These are phyloP conservation scores for Tachystola acroxantha DNA, from an alignment of 2,888 invertebrate genomes.

Conservation along the genomic window DNA sequence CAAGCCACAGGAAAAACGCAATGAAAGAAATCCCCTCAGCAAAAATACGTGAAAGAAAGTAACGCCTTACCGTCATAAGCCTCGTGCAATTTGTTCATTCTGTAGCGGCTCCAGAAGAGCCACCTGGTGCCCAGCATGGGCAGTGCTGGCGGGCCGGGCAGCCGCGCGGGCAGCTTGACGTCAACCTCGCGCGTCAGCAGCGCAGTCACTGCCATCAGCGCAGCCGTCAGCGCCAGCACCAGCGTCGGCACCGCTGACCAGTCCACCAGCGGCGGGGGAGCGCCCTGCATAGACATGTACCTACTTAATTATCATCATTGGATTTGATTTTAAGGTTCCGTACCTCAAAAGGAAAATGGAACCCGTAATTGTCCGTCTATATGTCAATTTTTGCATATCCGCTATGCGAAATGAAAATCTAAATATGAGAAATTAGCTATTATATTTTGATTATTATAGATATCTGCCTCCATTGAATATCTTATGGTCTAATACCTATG, in stretches of 20 bases:
- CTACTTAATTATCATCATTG: neutral
- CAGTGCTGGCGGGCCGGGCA: conserved; percentile 86
- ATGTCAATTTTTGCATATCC: too few species aligned
- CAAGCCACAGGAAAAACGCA: too few species aligned
- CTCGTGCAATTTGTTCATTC: conserved; percentile 86
- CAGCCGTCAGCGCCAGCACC: conserved; percentile 44
- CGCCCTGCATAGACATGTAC: conserved; percentile 32
- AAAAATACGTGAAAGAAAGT: too few species aligned
- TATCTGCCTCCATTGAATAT: too few species aligned
- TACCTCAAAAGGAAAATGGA: too few species aligned
- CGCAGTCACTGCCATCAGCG: conserved; percentile 47
- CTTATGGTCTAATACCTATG: too few species aligned
- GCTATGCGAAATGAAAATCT: too few species aligned
- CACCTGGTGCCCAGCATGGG: conserved; percentile 89
- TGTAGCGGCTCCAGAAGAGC: conserved; percentile 85
- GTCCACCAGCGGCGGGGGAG: conserved; percentile 56
- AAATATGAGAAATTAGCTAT: too few species aligned
- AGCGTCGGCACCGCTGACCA: conserved; percentile 66
- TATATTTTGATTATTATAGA: too few species aligned
- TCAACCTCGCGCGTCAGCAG: conserved; percentile 41
- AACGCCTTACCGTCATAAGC: conserved; percentile 83
- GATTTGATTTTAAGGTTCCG: too few species aligned
- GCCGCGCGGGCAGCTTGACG: conserved; percentile 38
- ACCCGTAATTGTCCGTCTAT: too few species aligned
- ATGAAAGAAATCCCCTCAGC: too few species aligned